Evolutionary conservation across 2,888 invertebrate species (phyloP).

Genomic region (Poecilus cupreus): DNA sequence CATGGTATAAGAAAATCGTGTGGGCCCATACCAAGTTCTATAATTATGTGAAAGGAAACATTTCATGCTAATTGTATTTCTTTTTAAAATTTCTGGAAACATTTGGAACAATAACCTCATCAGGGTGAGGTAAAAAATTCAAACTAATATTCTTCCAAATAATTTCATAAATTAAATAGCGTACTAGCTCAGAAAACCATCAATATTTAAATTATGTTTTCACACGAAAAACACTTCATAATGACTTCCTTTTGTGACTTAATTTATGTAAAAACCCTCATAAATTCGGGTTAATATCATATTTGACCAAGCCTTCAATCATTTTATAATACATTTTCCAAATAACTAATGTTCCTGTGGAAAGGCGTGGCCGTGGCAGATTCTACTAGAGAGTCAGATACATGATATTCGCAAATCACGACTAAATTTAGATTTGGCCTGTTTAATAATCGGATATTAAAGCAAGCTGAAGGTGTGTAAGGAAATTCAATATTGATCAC

Average conservation of each 20-base stretch:
- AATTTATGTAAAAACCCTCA: slow-evolving; percentile 33
- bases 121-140: background rate
- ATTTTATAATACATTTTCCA: slow-evolving; percentile 23
- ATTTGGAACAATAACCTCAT: no score
- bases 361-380: slow-evolving; percentile 8
- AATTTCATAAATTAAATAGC: background rate
- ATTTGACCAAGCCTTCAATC: slow-evolving; percentile 22
- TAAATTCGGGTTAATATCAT: slow-evolving; percentile 42
- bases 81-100: no score
- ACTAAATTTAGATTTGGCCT: slow-evolving; percentile 40
- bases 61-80: background rate
- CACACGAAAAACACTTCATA: slow-evolving; percentile 19
- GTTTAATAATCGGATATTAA: slow-evolving; percentile 53
- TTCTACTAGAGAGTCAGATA: background rate
- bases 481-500: slow-evolving; percentile 53
- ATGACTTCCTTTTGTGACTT: slow-evolving; percentile 43
- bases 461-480: slow-evolving; percentile 43
- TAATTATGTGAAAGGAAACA: background rate
- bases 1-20: no score
- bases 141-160: slow-evolving; percentile 1
- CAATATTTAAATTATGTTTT: slow-evolving; percentile 31
- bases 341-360: slow-evolving; percentile 15
- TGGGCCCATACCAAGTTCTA: no score
- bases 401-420: slow-evolving; percentile 38
- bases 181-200: background rate